Evolutionary conservation across 2,113 vertebrate species (phyloP), one percentile per base, ranked within the genome.

Genomic region (Phoenicopterus ruber): DNA sequence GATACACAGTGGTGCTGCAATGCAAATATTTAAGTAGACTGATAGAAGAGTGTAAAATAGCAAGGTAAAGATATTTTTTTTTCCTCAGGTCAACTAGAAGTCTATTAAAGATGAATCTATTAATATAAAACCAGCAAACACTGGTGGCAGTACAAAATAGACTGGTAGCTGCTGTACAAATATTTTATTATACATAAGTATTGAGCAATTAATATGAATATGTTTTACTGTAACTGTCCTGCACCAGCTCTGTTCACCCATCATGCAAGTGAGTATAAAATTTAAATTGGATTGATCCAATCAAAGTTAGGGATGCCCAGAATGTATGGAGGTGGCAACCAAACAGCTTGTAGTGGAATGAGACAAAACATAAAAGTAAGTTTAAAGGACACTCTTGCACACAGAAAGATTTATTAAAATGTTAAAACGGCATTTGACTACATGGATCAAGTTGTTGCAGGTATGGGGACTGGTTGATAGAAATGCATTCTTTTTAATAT

Each of bases 1-100:
- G 62, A 71, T 80, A 90, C 73, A 87, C 65, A 76, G 26, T 82
- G 80, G 72, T 87, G 65, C 24, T 84, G 49, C 46, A 94, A 57
- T 72, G 38, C 70, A 96, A 96, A 96, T 91, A 88, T 94, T 97
- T 93, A 65, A 76, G 77, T 16, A 94, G 83, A 49, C 61, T 72
- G 70, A 86, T 32, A 66, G 66, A 93, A 63, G 66, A 85, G 25
- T 34, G 5, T 50, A 65, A 94, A 94, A 92, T 44, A 82, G 6
- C 26, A 96, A 84, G 61, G 40, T 82, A 78, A 88, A 73, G 52
- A 28, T 58, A 7, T 4, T 62, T 71, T 67, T 67, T 70, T 86
- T 50, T 17, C 52, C 57, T 91, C 16, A 36, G 54, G 74, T 91
- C 73, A 95, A 67, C 63, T 47, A n/a, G 36, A 88, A 92, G 61